phyloP scores from a whole-genome alignment of 2,888 invertebrate species.

The Phaedon cochleariae region DNA sequence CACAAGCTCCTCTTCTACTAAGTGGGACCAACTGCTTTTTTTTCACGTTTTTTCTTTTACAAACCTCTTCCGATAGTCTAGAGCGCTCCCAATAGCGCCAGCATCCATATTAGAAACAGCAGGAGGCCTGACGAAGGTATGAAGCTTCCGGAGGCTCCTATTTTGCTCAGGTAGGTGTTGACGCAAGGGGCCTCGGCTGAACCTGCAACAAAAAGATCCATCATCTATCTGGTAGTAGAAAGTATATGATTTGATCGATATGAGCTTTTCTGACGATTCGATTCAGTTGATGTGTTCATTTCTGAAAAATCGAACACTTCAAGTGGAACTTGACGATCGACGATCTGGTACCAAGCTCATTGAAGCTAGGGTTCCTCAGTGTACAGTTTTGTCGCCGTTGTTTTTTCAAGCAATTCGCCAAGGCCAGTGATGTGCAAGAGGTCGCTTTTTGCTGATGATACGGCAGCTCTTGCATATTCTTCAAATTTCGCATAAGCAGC shows the following conservation, averaged over 20 bases:
- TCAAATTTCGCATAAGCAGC: no score
- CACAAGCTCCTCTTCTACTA: slow-evolving; percentile 44
- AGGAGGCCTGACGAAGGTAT: slow-evolving; percentile 17
- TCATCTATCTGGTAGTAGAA: background rate
- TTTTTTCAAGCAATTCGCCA: no score
- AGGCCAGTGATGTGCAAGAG: no score
- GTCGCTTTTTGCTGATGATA: no score
- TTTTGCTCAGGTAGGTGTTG: slow-evolving; percentile 55
- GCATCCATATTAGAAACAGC: slow-evolving; percentile 33
- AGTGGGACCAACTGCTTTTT: slow-evolving; percentile 24
- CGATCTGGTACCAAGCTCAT: no score
- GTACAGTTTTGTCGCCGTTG: no score
- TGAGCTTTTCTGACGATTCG: no score
- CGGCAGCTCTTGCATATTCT: no score
- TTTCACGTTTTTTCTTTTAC: slow-evolving; percentile 28
- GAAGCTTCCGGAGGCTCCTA: slow-evolving; percentile 46
- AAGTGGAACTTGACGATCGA: no score
- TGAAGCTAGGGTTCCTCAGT: no score
- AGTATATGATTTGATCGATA: background rate
- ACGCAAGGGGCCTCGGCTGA: slow-evolving; percentile 58
- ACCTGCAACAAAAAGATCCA: slow-evolving; percentile 53
- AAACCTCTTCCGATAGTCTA: slow-evolving; percentile 34
- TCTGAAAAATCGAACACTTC: no score
- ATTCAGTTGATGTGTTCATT: no score
- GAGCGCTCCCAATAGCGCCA: slow-evolving; percentile 45